phyloP scores from a whole-genome alignment of 1,140 invertebrate genomes.

The Asbolus verrucosus region DNA sequence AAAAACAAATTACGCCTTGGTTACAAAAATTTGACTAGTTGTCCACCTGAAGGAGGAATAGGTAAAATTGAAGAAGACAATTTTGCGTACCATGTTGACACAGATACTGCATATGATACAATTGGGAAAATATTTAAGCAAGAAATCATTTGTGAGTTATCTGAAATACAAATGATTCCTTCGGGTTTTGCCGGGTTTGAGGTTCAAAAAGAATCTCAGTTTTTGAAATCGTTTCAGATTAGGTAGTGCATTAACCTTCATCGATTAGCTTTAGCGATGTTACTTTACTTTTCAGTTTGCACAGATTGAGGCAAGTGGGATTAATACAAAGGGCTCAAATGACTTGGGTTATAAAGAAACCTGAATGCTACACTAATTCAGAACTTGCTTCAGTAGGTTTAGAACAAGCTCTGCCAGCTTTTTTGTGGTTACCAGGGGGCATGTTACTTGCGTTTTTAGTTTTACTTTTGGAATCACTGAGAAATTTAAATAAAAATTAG shows the following conservation, averaged over 20 bases:
- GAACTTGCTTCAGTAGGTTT: not conserved
- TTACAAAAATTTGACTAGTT: conserved; percentile 1
- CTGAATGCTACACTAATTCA: conserved; percentile 10
- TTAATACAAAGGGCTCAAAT: not conserved
- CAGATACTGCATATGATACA: conserved; percentile 6
- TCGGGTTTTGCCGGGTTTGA: not conserved
- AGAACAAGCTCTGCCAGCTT: conserved; percentile 1
- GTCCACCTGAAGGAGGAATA: not conserved
- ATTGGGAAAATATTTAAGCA: conserved; percentile 16
- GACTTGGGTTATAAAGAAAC: not conserved
- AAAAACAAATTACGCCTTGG: not conserved
- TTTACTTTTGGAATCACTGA: too few species aligned
- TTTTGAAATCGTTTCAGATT: conserved; percentile 9
- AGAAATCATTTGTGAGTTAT: conserved; percentile 3
- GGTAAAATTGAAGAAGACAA: not conserved
- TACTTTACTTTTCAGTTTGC: conserved; percentile 9
- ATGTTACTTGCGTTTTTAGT: not conserved
- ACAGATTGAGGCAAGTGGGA: not conserved
- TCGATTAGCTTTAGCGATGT: too few species aligned
- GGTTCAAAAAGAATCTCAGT: not conserved
- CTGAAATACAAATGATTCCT: conserved; percentile 21
- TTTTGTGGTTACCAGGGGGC: not conserved
- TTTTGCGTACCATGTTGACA: conserved; percentile 33
- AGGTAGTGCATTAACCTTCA: too few species aligned
- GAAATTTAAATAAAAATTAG: too few species aligned